Conservation (phyloP, 2,113 vertebrate species). For the Neogale vison region DNA sequence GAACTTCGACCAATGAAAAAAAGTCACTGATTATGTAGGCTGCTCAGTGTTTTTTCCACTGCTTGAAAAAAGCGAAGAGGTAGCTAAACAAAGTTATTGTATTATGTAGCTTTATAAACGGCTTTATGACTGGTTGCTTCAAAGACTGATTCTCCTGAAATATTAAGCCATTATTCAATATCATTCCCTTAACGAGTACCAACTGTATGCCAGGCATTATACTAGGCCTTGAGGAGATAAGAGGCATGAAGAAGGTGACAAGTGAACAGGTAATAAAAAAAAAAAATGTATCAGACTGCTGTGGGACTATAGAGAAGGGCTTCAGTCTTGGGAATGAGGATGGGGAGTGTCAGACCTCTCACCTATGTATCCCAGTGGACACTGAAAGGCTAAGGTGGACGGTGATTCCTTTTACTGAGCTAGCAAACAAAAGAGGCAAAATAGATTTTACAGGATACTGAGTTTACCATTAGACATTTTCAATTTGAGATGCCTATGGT, state of each 20-base stretch:
- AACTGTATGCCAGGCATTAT: background rate
- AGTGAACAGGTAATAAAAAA: background rate
- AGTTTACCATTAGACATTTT: background rate
- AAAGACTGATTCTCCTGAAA: constrained; percentile 20
- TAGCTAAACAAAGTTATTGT: background rate
- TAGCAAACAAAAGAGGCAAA: background rate
- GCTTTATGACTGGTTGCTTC: background rate
- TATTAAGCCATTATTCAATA: background rate
- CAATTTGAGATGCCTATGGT: background rate
- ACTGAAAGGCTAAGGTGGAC: background rate
- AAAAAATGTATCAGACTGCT: background rate
- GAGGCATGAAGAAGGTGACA: background rate
- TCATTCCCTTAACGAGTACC: background rate
- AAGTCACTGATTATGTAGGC: background rate
- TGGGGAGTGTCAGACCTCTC: background rate
- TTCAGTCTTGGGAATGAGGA: background rate
- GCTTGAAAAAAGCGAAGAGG: background rate
- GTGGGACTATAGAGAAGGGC: background rate
- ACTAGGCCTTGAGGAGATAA: background rate
- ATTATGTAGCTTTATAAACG: background rate
- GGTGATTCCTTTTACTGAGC: background rate
- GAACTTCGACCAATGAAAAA: background rate
- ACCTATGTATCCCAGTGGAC: background rate
- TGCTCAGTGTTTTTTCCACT: background rate
- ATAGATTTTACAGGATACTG: background rate